These are phyloP conservation scores for Morpho achilles DNA, from an alignment of 2,888 invertebrate genomes.

Conservation along the genomic window DNA sequence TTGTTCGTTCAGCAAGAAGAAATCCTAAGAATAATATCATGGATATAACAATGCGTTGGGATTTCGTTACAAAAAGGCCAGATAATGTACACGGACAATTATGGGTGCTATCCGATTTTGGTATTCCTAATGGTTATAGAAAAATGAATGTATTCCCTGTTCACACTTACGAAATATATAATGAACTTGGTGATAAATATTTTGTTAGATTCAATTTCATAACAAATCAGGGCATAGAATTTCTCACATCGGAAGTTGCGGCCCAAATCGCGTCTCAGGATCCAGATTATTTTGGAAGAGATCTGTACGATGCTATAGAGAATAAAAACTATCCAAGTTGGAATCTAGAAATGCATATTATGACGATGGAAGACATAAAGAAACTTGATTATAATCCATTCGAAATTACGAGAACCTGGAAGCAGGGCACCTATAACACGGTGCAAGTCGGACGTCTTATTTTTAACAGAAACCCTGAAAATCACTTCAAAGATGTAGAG, in stretches of 20 bases:
- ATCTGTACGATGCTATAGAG: slow-evolving; percentile 92
- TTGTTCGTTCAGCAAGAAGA: slow-evolving; percentile 93
- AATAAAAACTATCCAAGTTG: slow-evolving; percentile 71
- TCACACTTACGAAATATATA: slow-evolving; percentile 93
- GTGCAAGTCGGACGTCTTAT: slow-evolving; percentile 47
- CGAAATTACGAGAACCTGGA: slow-evolving; percentile 49
- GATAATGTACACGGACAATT: slow-evolving; percentile 87
- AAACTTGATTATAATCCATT: slow-evolving; percentile 51
- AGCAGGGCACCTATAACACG: slow-evolving; percentile 51
- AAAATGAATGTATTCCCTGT: slow-evolving; percentile 95
- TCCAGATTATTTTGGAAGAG: slow-evolving; percentile 90
- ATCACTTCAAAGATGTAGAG: slow-evolving; percentile 44
- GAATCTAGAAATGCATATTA: slow-evolving; percentile 53
- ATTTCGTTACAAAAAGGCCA: slow-evolving; percentile 89
- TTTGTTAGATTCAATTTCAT: slow-evolving; percentile 95
- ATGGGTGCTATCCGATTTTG: slow-evolving; percentile 90
- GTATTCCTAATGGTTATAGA: slow-evolving; percentile 92
- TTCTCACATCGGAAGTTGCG: slow-evolving; percentile 82
- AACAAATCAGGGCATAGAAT: slow-evolving; percentile 91
- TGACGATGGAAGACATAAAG: slow-evolving; percentile 41
- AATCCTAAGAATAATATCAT: slow-evolving; percentile 92
- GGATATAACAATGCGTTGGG: slow-evolving; percentile 92
- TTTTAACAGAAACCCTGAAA: slow-evolving; percentile 45
- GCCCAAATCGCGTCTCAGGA: slow-evolving; percentile 81
- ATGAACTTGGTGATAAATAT: slow-evolving; percentile 82